phyloP scores from a whole-genome alignment of 2,797 vertebrate genomes.

The Octomys mimax region DNA sequence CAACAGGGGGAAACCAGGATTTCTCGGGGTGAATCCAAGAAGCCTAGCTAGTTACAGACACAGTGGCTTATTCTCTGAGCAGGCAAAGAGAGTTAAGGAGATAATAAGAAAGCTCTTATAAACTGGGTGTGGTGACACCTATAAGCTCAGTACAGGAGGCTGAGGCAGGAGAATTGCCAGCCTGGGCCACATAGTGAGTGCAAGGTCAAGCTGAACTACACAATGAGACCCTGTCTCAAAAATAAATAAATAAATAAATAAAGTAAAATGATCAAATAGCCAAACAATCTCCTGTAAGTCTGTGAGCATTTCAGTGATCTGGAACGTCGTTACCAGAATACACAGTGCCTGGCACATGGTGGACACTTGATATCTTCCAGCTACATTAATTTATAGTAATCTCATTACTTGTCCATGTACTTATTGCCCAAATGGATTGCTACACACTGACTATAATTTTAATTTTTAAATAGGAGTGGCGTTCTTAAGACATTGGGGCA shows the following conservation, averaged over 20 bases:
- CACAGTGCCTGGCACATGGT: neutral
- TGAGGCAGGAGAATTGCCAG: neutral
- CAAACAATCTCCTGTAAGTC: neutral
- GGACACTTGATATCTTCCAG: neutral
- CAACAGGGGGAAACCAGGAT: neutral
- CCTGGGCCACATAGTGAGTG: neutral
- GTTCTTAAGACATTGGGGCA: slow-evolving; percentile 13
- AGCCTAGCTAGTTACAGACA: neutral
- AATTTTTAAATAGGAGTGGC: slow-evolving; percentile 29
- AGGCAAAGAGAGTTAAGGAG: slow-evolving; percentile 6
- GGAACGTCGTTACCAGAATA: neutral
- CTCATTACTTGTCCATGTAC: neutral
- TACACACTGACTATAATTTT: slow-evolving; percentile 27
- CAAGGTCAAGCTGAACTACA: neutral
- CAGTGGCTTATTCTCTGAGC: neutral
- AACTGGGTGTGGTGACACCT: neutral
- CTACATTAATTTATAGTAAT: neutral
- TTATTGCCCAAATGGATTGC: neutral
- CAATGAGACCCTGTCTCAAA: neutral
- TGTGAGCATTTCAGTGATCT: neutral
- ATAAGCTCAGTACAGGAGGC: neutral
- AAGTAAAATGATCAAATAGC: too few relatives aligned
- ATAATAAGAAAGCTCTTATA: neutral
- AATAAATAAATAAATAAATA: neutral
- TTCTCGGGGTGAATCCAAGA: neutral